Conservation (phyloP, 1,140 invertebrate species). For the Nymphalis io region DNA sequence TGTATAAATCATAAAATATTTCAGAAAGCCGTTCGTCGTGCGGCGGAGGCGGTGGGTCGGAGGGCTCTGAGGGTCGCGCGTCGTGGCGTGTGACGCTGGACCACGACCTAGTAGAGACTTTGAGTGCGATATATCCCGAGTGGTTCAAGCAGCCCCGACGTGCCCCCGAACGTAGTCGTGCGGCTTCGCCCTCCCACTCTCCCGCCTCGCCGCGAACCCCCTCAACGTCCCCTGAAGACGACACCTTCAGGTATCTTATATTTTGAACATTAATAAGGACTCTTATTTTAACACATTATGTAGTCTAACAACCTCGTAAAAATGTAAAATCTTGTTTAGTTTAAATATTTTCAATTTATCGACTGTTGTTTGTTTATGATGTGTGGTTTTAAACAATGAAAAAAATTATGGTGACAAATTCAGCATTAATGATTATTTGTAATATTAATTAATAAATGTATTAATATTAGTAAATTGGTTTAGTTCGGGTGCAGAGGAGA, state of each 20-base stretch:
- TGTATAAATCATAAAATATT: background rate
- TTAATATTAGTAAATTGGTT: conserved; percentile 5
- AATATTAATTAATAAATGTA: background rate
- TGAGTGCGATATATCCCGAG: conserved; percentile 93
- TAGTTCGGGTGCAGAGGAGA: conserved; percentile 73
- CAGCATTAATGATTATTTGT: too few relatives aligned
- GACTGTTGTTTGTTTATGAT: too few relatives aligned
- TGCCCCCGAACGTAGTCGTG: conserved; percentile 59
- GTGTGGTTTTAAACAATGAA: too few relatives aligned
- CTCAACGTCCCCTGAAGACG: conserved; percentile 60
- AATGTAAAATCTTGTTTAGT: too few relatives aligned
- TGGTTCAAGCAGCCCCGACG: conserved; percentile 87
- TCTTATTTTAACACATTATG: background rate
- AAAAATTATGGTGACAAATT: too few relatives aligned
- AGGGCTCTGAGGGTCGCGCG: conserved; percentile 87
- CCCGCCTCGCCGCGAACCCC: conserved; percentile 57
- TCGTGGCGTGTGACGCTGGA: conserved; percentile 95
- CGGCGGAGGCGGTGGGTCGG: conserved; percentile 70
- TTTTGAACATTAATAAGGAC: background rate
- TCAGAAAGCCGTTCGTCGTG: conserved; percentile 88
- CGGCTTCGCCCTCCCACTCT: conserved; percentile 54
- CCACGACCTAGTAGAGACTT: conserved; percentile 93
- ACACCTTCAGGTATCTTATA: conserved; percentile 29
- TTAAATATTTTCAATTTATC: too few relatives aligned
- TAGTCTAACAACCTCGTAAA: too few relatives aligned